Conservation (phyloP, 1,140 invertebrate genomes). For the Matsumurasca onukii region DNA sequence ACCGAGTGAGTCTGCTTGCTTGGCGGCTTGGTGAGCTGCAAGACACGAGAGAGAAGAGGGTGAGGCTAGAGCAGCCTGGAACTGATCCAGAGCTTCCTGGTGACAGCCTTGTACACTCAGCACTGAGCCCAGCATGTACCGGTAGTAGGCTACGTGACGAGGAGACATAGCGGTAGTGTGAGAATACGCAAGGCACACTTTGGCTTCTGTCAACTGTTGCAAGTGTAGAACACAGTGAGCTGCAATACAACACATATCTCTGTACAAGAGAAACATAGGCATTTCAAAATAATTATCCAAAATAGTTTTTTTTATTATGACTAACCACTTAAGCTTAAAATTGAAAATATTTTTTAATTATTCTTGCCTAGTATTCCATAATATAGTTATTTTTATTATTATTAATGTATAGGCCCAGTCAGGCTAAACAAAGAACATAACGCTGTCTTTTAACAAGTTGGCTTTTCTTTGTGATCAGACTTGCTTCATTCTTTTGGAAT, state of each 20-base stretch:
- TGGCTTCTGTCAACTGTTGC: not conserved
- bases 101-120: slow-evolving; percentile 1
- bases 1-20: not conserved
- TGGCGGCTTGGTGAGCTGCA: not conserved
- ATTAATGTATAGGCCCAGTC: too few relatives aligned
- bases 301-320: not conserved
- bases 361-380: not conserved
- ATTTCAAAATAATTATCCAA: not conserved
- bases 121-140: not conserved
- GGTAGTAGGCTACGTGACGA: not conserved
- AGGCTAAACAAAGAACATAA: too few relatives aligned
- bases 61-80: slow-evolving; percentile 1
- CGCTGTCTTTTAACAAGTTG: too few relatives aligned
- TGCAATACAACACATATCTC: not conserved
- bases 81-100: not conserved
- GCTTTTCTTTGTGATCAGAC: too few relatives aligned
- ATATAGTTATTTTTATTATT: not conserved
- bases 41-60: not conserved
- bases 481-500: too few relatives aligned
- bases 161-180: not conserved
- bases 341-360: not conserved
- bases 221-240: not conserved
- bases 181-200: slow-evolving; percentile 4
- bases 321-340: not conserved
- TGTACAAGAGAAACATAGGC: not conserved